Conservation (phyloP, 2,797 vertebrate genomes). For the Propithecus deckenii region DNA sequence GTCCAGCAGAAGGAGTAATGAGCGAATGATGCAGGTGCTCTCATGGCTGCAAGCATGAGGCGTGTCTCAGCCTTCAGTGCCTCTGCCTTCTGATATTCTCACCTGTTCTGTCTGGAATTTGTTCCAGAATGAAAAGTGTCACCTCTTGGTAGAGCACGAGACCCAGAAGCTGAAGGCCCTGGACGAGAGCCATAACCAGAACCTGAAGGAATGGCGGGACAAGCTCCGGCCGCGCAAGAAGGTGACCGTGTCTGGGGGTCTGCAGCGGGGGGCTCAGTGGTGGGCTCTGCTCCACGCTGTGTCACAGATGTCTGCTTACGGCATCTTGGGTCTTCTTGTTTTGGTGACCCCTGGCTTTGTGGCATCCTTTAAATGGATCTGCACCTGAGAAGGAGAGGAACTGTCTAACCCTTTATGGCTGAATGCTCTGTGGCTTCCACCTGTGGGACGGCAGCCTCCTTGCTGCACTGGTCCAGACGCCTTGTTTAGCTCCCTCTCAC, state of each 20-base stretch:
- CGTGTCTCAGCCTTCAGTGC: not conserved
- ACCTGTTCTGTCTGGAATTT: slow-evolving; percentile 41
- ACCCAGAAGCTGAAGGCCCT: slow-evolving; percentile 94
- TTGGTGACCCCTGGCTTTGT: not conserved
- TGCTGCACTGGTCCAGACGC: not conserved
- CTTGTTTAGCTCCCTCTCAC: not conserved
- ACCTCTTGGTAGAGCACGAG: slow-evolving; percentile 95
- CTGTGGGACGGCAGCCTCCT: not conserved
- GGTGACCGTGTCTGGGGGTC: slow-evolving; percentile 79
- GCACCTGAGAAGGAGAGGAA: not conserved
- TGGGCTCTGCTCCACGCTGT: not conserved
- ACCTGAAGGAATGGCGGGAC: slow-evolving; percentile 95
- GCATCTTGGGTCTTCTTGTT: not conserved
- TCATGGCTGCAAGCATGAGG: rapidly evolving
- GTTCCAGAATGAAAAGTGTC: slow-evolving; percentile 96
- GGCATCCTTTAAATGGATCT: not conserved
- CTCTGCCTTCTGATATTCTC: not conserved
- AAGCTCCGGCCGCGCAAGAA: slow-evolving; percentile 93
- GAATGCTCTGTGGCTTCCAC: not conserved
- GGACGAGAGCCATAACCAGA: slow-evolving; percentile 93
- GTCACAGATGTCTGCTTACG: not conserved
- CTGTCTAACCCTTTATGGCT: not conserved
- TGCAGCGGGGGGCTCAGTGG: not conserved
- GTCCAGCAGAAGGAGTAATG: not conserved
- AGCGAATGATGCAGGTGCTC: not conserved